Conservation (phyloP, 2,113 vertebrate genomes). For the Bubalus kerabau region DNA sequence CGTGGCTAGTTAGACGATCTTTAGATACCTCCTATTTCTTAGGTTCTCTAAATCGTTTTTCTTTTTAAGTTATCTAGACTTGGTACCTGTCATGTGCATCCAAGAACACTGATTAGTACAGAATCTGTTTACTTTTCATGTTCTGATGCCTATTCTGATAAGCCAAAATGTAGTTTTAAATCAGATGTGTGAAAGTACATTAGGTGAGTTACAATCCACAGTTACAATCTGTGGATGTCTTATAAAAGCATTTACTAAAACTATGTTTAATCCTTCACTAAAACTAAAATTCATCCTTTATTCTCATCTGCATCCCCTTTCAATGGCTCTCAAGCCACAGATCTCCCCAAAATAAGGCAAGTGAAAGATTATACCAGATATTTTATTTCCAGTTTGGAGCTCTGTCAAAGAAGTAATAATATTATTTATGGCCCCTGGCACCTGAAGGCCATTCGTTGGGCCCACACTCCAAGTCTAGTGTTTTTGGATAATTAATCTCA, state of each 20-base stretch:
- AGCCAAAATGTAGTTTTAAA: background rate
- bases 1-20: background rate
- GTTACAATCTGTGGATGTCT: background rate
- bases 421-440: background rate
- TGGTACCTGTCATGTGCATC: background rate
- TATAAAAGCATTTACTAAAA: background rate
- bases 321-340: background rate
- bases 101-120: background rate
- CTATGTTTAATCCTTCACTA: background rate
- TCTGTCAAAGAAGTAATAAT: background rate
- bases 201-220: background rate
- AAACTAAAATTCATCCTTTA: constrained; percentile 1
- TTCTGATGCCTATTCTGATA: background rate
- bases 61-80: background rate
- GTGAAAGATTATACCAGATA: background rate
- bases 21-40: background rate
- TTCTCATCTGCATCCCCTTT: background rate
- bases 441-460: background rate
- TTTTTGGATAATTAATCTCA: background rate
- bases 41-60: background rate
- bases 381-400: constrained; percentile 17
- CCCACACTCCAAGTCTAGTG: background rate
- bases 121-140: background rate
- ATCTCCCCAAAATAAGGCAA: background rate
- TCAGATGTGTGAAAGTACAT: background rate